These are phyloP conservation scores for Andrena camellia DNA, from an alignment of 2,888 invertebrate genomes.

Conservation along the genomic window DNA sequence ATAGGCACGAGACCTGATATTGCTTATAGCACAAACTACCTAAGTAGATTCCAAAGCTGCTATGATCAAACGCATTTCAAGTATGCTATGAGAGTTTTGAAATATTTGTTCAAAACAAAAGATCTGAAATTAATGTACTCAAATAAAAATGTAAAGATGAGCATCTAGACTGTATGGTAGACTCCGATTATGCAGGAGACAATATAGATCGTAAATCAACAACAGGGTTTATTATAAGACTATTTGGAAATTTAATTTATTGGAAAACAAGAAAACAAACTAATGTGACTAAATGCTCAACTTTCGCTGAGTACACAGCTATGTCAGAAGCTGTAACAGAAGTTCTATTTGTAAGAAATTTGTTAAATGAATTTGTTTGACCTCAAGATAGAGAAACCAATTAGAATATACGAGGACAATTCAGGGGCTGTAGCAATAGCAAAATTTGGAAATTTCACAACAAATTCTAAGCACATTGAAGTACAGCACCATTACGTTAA, in stretches of 20 bases:
- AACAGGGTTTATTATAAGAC: constrained; percentile 57
- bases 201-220: constrained; percentile 58
- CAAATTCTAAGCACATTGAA: constrained; percentile 6
- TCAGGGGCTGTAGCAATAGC: neutral
- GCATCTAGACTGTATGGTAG: constrained; percentile 48
- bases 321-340: neutral
- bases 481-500: constrained; percentile 1
- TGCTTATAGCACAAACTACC: neutral
- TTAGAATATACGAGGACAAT: neutral
- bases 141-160: too few relatives aligned
- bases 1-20: neutral
- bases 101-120: neutral
- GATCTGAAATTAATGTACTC: neutral
- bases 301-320: neutral
- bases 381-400: neutral
- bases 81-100: neutral
- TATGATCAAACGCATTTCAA: neutral
- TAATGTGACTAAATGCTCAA: neutral
- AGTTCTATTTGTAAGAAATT: neutral
- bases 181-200: constrained; percentile 62
- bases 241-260: constrained; percentile 49
- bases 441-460: neutral
- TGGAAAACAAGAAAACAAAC: constrained; percentile 8
- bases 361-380: neutral
- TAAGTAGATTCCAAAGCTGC: constrained; percentile 2